Base-by-base conservation (phyloP, 2,888 invertebrate genomes). In the Stenotaenia linearis region DNA sequence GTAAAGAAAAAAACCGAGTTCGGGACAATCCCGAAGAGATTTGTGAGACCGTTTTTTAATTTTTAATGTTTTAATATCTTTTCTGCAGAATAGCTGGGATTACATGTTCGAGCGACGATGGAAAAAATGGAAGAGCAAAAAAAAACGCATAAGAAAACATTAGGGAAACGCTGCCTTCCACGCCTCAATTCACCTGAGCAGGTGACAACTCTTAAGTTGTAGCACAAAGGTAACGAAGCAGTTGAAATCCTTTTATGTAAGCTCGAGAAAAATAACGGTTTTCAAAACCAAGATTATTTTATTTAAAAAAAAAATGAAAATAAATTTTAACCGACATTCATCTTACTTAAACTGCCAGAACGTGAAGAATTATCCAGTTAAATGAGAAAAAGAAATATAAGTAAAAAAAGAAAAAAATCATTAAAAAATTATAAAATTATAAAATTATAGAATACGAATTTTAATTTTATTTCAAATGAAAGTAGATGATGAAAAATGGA, bases 1-100 rank as follows among this genome's bases (percentile, higher is more conserved):
- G 56, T 32, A 32, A 15, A 45, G 45, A 10, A 56, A 56, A 56
- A 56, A 56, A 56, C 15, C 21, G 7, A 56, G n/a, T n/a, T n/a
- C 56, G n/a, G 15, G 15, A 56, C 56, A 56, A 56, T 56, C 56
- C 7, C 56, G 18, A 18, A 21, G n/a, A 56, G 10, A 56, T 56
- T 56, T 56, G 15, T 56, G n/a, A 56, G 56, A 15, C 56, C 10
- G 2, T 45, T 56, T 56, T 56, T 56, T 1, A 56, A 15, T 56
- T 56, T 56, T 56, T 56, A 56, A 56, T 56, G 56, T 56, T 56
- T 56, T 56, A 56, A 56, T 56, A 56, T 56, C 56, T 56, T 56
- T 56, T 56, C 56, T n/a, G 56, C 2, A 56, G 2, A 56, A 23
- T 2, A 56, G 56, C 56, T 21, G 56, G 18, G 56, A 56, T 56